Conservation (phyloP, 2,113 vertebrate genomes). For the Boleophthalmus pectinirostris region DNA sequence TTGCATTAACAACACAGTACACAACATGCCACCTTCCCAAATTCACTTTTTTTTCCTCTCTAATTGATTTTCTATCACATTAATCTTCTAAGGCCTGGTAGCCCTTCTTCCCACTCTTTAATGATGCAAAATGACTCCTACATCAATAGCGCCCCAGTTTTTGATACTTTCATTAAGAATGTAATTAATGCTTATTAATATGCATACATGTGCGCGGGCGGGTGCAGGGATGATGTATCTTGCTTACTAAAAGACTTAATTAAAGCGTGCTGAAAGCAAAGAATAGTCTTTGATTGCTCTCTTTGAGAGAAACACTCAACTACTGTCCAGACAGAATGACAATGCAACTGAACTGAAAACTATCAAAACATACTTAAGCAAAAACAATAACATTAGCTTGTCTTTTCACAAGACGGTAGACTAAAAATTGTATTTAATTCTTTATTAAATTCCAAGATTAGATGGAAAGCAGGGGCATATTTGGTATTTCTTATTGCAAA, state of each 20-base stretch:
- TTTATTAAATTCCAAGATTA: constrained; percentile 17
- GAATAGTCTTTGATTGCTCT: constrained; percentile 62
- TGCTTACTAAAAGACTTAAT: constrained; percentile 71
- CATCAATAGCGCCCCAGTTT: constrained; percentile 73
- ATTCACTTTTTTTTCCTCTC: constrained; percentile 69
- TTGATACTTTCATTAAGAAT: constrained; percentile 81
- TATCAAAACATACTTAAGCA: constrained; percentile 59
- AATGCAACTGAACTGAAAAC: constrained; percentile 56
- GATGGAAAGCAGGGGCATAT: background rate
- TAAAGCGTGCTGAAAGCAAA: constrained; percentile 69
- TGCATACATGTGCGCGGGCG: constrained; percentile 69
- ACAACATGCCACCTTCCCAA: constrained; percentile 67
- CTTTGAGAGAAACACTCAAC: constrained; percentile 67
- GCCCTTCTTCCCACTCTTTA: constrained; percentile 63
- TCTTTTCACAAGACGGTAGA: constrained; percentile 4
- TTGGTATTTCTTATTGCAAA: background rate
- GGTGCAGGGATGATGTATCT: constrained; percentile 64
- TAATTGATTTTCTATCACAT: constrained; percentile 81
- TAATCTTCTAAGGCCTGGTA: constrained; percentile 77
- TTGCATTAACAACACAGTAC: constrained; percentile 46
- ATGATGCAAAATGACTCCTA: constrained; percentile 54
- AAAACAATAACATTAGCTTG: constrained; percentile 41
- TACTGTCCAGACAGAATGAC: constrained; percentile 57
- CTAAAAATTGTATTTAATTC: constrained; percentile 23
- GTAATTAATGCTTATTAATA: constrained; percentile 83